These are phyloP conservation scores for Crenichthys baileyi DNA, from an alignment of 2,797 vertebrate genomes.

Conservation along the genomic window DNA sequence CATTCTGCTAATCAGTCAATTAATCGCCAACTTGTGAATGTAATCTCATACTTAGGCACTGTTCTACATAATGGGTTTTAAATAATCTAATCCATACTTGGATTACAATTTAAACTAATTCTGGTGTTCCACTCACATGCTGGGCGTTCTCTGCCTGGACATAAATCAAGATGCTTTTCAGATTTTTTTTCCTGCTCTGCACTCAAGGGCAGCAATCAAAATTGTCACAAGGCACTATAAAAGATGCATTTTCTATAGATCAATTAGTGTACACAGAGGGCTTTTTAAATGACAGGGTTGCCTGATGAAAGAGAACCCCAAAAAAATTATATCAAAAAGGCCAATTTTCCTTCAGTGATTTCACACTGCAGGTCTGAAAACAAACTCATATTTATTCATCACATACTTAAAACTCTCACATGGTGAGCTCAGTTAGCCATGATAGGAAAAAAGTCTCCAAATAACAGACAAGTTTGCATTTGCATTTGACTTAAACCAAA, in stretches of 20 bases:
- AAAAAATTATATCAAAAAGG: constrained; percentile 29
- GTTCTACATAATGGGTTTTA: constrained; percentile 76
- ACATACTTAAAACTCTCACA: constrained; percentile 41
- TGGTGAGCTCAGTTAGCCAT: constrained; percentile 33
- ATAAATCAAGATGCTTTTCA: constrained; percentile 28
- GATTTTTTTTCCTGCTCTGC: constrained; percentile 14
- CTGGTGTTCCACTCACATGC: constrained; percentile 28
- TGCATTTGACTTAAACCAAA: constrained; percentile 7
- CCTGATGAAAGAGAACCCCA: constrained; percentile 35
- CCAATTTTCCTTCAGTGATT: constrained; percentile 45
- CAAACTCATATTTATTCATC: constrained; percentile 70
- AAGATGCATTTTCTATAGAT: constrained; percentile 1
- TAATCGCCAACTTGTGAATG: constrained; percentile 78
- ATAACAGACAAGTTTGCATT: constrained; percentile 24
- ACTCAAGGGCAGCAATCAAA: neutral
- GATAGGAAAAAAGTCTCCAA: constrained; percentile 28
- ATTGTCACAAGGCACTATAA: neutral
- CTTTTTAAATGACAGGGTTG: constrained; percentile 13
- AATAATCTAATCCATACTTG: constrained; percentile 68
- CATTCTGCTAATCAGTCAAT: constrained; percentile 79
- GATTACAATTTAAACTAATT: constrained; percentile 64
- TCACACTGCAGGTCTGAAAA: constrained; percentile 34
- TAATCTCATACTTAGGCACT: constrained; percentile 75
- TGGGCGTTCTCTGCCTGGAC: constrained; percentile 23
- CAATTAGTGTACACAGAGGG: neutral